Evolutionary conservation across 2,113 vertebrate species (phyloP).

Genomic region (Dicerorhinus sumatrensis): DNA sequence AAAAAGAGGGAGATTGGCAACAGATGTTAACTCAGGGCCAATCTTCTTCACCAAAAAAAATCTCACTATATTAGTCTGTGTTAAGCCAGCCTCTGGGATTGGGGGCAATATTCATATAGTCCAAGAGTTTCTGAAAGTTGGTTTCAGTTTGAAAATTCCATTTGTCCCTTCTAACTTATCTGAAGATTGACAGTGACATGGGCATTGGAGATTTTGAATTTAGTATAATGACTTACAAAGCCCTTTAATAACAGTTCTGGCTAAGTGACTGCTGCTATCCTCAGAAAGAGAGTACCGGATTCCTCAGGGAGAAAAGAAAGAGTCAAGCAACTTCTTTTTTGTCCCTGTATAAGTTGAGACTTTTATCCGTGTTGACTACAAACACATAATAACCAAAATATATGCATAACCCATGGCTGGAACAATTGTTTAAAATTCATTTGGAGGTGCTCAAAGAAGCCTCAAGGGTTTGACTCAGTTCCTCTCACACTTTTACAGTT

Average conservation of each 20-base stretch:
- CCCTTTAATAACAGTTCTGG: background rate
- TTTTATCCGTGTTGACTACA: background rate
- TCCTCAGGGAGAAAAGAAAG: background rate
- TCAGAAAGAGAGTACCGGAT: background rate
- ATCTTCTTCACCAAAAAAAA: too few species aligned
- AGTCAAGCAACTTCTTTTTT: background rate
- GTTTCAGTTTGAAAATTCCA: background rate
- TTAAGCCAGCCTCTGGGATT: background rate
- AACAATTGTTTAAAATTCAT: background rate
- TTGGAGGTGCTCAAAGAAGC: background rate
- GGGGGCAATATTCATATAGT: background rate
- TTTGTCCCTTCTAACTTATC: background rate
- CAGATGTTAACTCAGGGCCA: too few species aligned
- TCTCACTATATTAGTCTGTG: background rate
- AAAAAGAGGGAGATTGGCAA: too few species aligned
- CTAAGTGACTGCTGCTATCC: background rate
- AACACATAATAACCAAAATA: background rate
- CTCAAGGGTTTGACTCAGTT: background rate
- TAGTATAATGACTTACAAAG: background rate
- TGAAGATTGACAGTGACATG: background rate
- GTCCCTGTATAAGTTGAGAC: background rate
- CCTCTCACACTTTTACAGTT: background rate
- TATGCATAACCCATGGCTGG: background rate
- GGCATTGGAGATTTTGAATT: background rate
- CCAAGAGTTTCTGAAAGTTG: background rate